Evolutionary conservation across 2,113 vertebrate species (phyloP).

Genomic region (Dendropsophus ebraccatus): DNA sequence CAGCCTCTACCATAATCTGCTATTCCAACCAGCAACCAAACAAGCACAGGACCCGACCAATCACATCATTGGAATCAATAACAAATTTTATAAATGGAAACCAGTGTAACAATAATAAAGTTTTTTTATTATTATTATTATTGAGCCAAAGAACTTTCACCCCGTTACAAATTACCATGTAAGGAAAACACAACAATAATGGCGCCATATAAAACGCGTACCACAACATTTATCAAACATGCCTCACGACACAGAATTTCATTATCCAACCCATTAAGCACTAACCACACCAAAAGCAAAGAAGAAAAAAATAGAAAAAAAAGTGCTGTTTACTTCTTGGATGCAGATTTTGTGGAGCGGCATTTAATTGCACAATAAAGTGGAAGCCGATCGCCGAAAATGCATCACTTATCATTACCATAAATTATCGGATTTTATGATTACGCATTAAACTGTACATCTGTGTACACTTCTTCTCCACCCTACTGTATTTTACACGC

Average conservation of each 20-base stretch:
- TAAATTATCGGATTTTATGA: constrained; percentile 52
- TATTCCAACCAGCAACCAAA: no score
- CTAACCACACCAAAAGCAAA: constrained; percentile 44
- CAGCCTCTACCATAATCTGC: no score
- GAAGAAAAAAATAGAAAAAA: constrained; percentile 12
- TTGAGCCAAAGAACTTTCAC: no score
- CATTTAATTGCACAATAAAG: constrained; percentile 54
- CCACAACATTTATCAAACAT: constrained; percentile 44
- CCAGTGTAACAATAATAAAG: no score
- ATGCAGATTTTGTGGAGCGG: constrained; percentile 36
- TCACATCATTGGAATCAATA: no score
- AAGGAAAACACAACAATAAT: constrained; percentile 18
- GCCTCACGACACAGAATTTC: constrained; percentile 48
- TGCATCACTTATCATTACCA: constrained; percentile 51
- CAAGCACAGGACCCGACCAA: no score
- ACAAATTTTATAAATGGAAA: no score
- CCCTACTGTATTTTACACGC: constrained; percentile 24
- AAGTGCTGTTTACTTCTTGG: constrained; percentile 28
- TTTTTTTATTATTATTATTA: no score
- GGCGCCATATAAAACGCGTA: not conserved
- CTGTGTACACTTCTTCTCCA: constrained; percentile 28
- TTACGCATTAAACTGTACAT: constrained; percentile 43
- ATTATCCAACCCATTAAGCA: constrained; percentile 56
- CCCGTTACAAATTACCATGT: constrained; percentile 6
- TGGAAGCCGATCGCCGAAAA: constrained; percentile 39